Base-by-base conservation (phyloP, 2,888 invertebrate genomes). In the Folsomia candida region DNA sequence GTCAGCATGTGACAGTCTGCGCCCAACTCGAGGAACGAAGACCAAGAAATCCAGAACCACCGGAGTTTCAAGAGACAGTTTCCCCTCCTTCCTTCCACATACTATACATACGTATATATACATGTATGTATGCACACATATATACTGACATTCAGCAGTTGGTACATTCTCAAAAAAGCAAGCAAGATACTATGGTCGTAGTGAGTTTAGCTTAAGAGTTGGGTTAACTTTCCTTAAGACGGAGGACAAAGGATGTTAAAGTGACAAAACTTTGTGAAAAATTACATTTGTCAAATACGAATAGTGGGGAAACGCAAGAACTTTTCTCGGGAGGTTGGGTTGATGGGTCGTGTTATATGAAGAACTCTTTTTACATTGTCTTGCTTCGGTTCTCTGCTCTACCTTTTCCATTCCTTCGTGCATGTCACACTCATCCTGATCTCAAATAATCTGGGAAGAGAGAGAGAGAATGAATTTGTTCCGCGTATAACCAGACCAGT, bases 281-380 rank as follows among this genome's bases (percentile, higher is more conserved):
- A 78, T 78, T 78, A 74, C 74, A 78, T 78, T 78, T 78, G 78
- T 77, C 76, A 76, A 76, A 76, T 74, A 76, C 74, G 73, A 78
- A 78, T 76, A 74, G 74, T 76, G 77, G 75, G 76, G 73, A 54
- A 70, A 72, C 67, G 70, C 75, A 76, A n/a, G n/a, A n/a, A 74
- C 72, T 74, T 78, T 76, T 68, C 25, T 27, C 37, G 26, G 26
- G 6, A 61, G 60, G 14, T 9, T 51, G 47, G 26, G 47, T 65
- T 37, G 22, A n/a, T n/a, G n/a, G n/a, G n/a, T n/a, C n/a, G 47
- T 51, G n/a, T 26, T 65, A 11, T 47, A 51, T 9, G 4, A 67
- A 27, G 25, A 61, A 20, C 59, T 57, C n/a, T n/a, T n/a, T n/a
- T n/a, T n/a, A n/a, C n/a, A n/a, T n/a, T n/a, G n/a, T n/a, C n/a